Evolutionary conservation across 1,140 invertebrate genomes (phyloP).

Genomic region (Eubasilissa regina): DNA sequence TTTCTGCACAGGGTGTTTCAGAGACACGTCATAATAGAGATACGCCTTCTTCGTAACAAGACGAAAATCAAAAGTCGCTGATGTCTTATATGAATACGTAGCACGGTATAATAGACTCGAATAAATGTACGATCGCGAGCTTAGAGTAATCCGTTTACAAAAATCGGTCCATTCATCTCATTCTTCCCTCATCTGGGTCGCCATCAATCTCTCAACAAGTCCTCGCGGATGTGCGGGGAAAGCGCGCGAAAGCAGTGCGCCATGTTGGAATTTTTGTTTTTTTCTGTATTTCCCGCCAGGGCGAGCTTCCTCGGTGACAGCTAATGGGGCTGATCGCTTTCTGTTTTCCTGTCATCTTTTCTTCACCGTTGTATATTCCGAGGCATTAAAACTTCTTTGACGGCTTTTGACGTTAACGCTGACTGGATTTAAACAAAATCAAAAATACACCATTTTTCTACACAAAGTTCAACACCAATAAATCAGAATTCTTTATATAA

Average conservation of each 20-base stretch:
- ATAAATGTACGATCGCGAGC: neutral
- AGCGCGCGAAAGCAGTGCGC: slow-evolving; percentile 6
- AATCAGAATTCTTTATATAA: neutral
- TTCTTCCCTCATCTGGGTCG: slow-evolving; percentile 35
- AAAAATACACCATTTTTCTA: too few species aligned
- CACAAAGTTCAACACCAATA: too few species aligned
- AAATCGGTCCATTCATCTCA: slow-evolving; percentile 46
- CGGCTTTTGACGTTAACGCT: slow-evolving; percentile 30
- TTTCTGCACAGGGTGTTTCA: too few species aligned
- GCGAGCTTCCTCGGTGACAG: slow-evolving; percentile 16
- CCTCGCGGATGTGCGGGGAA: slow-evolving; percentile 19
- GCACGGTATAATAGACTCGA: too few species aligned
- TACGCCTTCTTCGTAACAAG: too few species aligned
- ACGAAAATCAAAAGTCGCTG: too few species aligned
- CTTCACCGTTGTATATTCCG: neutral
- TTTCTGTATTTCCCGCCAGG: slow-evolving; percentile 28
- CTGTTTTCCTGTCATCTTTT: slow-evolving; percentile 2
- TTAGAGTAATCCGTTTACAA: slow-evolving; percentile 39
- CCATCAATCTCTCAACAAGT: slow-evolving; percentile 46
- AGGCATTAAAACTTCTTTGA: slow-evolving; percentile 1
- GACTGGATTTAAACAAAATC: slow-evolving; percentile 7
- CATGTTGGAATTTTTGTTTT: slow-evolving; percentile 20
- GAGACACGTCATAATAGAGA: too few species aligned
- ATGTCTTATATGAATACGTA: too few species aligned
- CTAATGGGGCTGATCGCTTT: slow-evolving; percentile 21